These are phyloP conservation scores for Vombatus ursinus DNA, from an alignment of 2,113 vertebrate species.

Conservation along the genomic window DNA sequence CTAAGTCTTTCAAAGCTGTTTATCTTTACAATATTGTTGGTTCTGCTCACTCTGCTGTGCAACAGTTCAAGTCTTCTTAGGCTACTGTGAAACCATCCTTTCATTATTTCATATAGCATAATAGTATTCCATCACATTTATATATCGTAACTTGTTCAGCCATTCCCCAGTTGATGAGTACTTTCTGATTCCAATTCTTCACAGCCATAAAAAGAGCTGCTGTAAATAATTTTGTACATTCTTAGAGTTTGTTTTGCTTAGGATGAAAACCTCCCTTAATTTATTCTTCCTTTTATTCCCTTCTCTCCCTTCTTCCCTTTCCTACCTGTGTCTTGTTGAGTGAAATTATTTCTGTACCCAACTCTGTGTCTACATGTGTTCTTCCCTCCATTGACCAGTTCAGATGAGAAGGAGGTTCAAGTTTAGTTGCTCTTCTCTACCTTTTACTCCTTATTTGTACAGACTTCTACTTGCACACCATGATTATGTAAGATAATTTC, in stretches of 20 bases:
- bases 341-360: background rate
- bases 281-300: background rate
- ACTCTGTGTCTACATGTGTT: background rate
- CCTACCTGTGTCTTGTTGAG: background rate
- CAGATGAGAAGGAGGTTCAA: background rate
- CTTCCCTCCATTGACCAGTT: background rate
- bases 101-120: background rate
- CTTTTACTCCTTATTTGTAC: background rate
- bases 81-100: background rate
- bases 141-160: background rate
- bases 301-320: background rate
- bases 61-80: background rate
- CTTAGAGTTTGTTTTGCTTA: background rate
- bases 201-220: background rate
- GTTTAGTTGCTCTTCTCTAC: background rate
- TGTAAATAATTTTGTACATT: background rate
- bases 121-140: background rate
- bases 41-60: background rate
- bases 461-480: background rate
- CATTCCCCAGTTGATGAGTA: background rate
- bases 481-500: background rate
- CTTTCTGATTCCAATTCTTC: background rate
- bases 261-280: background rate
- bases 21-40: background rate
- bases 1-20: background rate